These are phyloP conservation scores for Ophion obscuratus DNA, from an alignment of 2,888 invertebrate genomes.

Conservation along the genomic window DNA sequence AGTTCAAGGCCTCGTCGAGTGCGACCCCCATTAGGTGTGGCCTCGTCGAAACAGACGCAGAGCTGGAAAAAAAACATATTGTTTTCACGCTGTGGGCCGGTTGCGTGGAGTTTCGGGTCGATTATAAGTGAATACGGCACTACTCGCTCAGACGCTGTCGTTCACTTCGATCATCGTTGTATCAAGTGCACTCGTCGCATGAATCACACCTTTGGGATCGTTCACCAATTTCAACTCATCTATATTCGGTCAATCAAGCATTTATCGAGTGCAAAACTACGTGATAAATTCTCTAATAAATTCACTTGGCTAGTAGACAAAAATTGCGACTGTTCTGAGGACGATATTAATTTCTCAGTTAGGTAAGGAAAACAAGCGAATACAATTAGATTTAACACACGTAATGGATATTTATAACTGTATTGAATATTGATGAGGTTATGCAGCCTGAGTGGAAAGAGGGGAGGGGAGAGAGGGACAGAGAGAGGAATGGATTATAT, in stretches of 20 bases:
- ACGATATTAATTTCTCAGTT: not conserved
- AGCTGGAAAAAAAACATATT: not conserved
- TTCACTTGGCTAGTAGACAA: not conserved
- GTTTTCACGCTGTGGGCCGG: not conserved
- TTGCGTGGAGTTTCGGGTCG: not conserved
- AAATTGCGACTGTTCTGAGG: not conserved
- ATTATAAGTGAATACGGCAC: not conserved
- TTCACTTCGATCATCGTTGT: not conserved
- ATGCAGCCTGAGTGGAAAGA: too few species aligned
- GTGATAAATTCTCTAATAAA: too few species aligned
- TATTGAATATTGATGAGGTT: not conserved
- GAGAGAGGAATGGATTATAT: not conserved
- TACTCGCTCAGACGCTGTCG: not conserved
- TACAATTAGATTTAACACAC: not conserved
- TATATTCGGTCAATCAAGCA: not conserved
- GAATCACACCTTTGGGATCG: not conserved
- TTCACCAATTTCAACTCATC: not conserved
- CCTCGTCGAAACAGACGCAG: not conserved
- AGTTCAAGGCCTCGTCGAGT: slow-evolving; percentile 15
- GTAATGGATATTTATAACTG: not conserved
- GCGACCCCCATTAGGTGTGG: slow-evolving; percentile 1
- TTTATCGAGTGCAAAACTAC: not conserved
- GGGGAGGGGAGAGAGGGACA: not conserved
- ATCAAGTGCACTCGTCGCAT: not conserved
- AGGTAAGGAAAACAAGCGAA: not conserved